Conservation (phyloP, 2,797 vertebrate genomes). For the Sebastes alutus region DNA sequence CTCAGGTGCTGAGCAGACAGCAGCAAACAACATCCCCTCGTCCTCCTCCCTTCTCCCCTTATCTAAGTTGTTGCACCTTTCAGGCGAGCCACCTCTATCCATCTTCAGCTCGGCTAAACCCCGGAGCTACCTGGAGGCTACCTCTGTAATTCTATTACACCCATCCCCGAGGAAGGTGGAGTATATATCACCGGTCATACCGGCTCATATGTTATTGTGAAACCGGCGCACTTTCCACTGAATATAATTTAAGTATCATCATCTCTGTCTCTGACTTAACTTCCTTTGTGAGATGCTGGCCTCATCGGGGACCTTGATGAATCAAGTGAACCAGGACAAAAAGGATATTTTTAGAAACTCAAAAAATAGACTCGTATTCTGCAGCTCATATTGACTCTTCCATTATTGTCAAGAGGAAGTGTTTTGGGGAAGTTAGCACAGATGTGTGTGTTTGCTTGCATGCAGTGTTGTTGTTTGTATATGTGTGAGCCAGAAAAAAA, state of each 20-base stretch:
- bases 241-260: not conserved
- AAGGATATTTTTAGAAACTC: conserved; percentile 62
- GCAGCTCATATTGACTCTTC: conserved; percentile 29
- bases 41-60: conserved; percentile 38
- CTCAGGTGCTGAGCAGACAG: conserved; percentile 70
- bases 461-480: conserved; percentile 15
- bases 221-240: conserved; percentile 23
- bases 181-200: not conserved
- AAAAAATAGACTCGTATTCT: conserved; percentile 46
- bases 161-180: not conserved
- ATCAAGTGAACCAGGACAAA: conserved; percentile 69
- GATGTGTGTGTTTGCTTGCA: conserved; percentile 24
- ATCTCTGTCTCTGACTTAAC: conserved; percentile 16
- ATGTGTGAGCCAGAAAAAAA: conserved; percentile 25
- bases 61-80: conserved; percentile 59
- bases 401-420: conserved; percentile 29
- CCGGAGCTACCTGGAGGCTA: conserved; percentile 48
- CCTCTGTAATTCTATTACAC: conserved; percentile 44
- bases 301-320: conserved; percentile 55
- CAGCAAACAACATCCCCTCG: conserved; percentile 13
- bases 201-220: conserved; percentile 1
- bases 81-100: conserved; percentile 47
- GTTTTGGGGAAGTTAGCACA: conserved; percentile 20
- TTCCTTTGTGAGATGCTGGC: conserved; percentile 35
- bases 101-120: conserved; percentile 53